Evolutionary conservation across 2,113 vertebrate genomes (phyloP), one percentile per base, ranked within the genome.

Genomic region (Solea solea): DNA sequence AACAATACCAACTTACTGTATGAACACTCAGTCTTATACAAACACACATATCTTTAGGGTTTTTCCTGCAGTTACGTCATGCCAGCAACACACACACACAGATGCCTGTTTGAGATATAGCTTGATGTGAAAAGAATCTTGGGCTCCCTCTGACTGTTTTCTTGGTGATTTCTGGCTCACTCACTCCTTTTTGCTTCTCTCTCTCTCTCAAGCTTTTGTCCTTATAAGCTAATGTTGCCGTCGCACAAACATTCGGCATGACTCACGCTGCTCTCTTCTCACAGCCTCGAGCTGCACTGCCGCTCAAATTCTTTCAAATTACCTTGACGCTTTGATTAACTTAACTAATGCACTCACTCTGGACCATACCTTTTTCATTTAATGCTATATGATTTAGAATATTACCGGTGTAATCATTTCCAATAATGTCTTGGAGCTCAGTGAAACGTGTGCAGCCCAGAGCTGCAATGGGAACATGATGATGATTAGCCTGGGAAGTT

Each of bases 201-300:
- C 34, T 13, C 5, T 27, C 66, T 28, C 63, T 54, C 75, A 57
- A 69, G 75, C 52, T 81, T 81, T 58, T 89, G 72, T 86, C 83
- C 84, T 87, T 82, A 88, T 86, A 89, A 90, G 83, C 77, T 65
- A 56, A 90, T 70, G 81, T 86, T 54, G 69, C 62, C 48, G n/a
- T 69, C 64, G 74, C 56, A 68, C 74, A 67, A 55, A 34, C 86
- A 52, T 61, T 49, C 81, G 13, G 63, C 4, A 70, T 86, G 86
- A 88, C 79, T 83, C 80, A 83, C 55, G 51, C 53, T 1, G 8
- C 40, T 28, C 39, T 39, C 46, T 69, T 65, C 78, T 83, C 81
- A 72, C 74, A 74, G 65, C 66, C 74, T 78, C 39, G 16, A n/a
- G 14, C 62, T 70, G 46, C 69, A 5, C 64, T 72, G 64, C 59